These are phyloP conservation scores for Limnephilus rhombicus DNA, from an alignment of 2,888 invertebrate species.

Conservation along the genomic window DNA sequence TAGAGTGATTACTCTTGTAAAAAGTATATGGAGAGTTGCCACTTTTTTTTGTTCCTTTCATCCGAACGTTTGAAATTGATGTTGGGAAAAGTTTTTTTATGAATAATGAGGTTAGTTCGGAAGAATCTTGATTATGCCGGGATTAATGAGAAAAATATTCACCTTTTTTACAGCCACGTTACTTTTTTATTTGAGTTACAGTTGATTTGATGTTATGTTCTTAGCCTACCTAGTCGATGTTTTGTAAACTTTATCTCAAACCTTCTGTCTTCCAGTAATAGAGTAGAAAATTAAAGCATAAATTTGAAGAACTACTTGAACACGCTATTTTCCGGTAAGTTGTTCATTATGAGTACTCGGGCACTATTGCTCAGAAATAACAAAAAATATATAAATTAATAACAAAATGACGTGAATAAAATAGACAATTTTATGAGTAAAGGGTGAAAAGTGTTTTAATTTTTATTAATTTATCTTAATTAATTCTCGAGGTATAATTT, in stretches of 20 bases:
- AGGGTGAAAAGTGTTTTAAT: no score
- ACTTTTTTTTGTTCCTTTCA: neutral
- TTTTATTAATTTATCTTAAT: no score
- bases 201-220: neutral
- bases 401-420: no score
- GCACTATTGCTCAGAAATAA: no score
- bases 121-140: neutral
- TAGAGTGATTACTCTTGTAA: neutral
- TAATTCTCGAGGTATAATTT: no score
- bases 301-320: no score
- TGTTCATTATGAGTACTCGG: no score
- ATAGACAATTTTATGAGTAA: no score
- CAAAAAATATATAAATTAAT: no score
- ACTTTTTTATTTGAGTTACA: slow-evolving; percentile 1
- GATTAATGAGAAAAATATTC: neutral
- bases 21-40: neutral
- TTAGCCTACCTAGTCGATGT: neutral
- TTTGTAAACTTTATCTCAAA: neutral
- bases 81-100: neutral
- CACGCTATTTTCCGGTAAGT: no score
- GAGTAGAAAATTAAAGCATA: neutral
- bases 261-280: neutral
- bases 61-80: neutral
- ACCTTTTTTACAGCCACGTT: neutral
- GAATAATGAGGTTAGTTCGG: neutral